These are phyloP conservation scores for Illadopsis cleaveri DNA, from an alignment of 2,113 vertebrate species.

Conservation along the genomic window DNA sequence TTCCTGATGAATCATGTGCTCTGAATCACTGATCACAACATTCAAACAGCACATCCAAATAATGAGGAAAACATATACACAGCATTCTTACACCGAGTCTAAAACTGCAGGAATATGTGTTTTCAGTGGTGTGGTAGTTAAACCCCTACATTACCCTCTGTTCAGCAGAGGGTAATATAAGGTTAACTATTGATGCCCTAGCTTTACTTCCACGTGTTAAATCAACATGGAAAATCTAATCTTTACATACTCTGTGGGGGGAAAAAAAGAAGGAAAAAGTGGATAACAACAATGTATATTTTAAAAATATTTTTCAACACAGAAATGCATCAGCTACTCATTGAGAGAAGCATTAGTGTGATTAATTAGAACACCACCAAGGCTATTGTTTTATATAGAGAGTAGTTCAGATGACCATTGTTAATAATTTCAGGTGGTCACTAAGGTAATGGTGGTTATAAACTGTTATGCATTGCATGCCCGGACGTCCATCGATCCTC, in stretches of 20 bases:
- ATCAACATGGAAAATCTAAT: slow-evolving; percentile 57
- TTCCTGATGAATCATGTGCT: slow-evolving; percentile 89
- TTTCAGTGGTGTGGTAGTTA: slow-evolving; percentile 68
- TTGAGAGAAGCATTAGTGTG: background rate
- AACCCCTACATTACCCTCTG: slow-evolving; percentile 52
- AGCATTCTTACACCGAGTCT: slow-evolving; percentile 61
- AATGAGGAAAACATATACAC: slow-evolving; percentile 82
- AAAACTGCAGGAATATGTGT: slow-evolving; percentile 73
- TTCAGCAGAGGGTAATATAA: slow-evolving; percentile 63
- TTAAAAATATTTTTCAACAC: background rate
- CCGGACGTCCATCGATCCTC: background rate
- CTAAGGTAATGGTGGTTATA: background rate
- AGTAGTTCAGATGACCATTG: background rate
- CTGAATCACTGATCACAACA: slow-evolving; percentile 89
- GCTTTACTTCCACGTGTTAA: slow-evolving; percentile 60
- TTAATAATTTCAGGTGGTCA: background rate
- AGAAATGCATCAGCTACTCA: background rate
- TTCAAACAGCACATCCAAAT: slow-evolving; percentile 83
- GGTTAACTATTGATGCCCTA: slow-evolving; percentile 63
- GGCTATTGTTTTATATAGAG: background rate
- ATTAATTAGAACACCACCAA: background rate
- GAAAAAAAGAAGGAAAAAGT: background rate
- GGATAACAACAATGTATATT: background rate
- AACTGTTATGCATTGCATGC: background rate
- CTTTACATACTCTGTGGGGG: slow-evolving; percentile 2